Conservation (phyloP, 2,113 vertebrate genomes). For the Theropithecus gelada region DNA sequence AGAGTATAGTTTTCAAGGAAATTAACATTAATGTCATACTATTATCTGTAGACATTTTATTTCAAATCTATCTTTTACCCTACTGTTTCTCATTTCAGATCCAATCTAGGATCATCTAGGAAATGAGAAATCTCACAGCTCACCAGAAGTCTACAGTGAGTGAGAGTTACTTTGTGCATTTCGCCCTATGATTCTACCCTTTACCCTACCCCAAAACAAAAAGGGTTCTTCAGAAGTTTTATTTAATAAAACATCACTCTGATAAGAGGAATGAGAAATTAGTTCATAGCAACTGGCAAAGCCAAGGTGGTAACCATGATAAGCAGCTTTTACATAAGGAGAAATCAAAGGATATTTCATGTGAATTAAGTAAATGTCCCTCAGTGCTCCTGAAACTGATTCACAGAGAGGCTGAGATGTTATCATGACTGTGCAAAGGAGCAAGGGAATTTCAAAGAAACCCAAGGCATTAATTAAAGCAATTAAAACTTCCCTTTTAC, state of each 20-base stretch:
- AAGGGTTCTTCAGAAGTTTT: constrained; percentile 30
- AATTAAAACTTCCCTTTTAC: constrained; percentile 31
- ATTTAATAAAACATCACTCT: constrained; percentile 51
- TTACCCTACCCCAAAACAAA: constrained; percentile 14
- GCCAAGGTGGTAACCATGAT: constrained; percentile 61
- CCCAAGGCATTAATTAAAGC: constrained; percentile 46
- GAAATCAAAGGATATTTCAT: constrained; percentile 65
- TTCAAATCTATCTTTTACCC: background rate
- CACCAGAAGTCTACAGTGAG: background rate
- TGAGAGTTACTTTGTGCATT: background rate
- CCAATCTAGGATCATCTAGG: background rate
- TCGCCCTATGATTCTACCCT: background rate
- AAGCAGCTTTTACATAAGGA: constrained; percentile 47
- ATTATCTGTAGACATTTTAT: background rate
- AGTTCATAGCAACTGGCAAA: constrained; percentile 23
- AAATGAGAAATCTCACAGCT: background rate
- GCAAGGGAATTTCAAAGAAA: constrained; percentile 50
- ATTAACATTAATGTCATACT: background rate
- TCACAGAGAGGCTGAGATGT: constrained; percentile 21
- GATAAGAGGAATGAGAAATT: constrained; percentile 52
- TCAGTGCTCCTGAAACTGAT: background rate
- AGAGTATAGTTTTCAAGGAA: constrained; percentile 13
- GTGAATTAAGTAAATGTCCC: background rate
- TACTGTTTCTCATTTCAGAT: background rate
- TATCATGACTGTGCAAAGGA: constrained; percentile 11